A percentile compares a stretch with the other conserved stretches of the same genome.
Evolutionary conservation across 2,888 invertebrate species (phyloP).

Genomic region (Drosophila infuscata): DNA sequence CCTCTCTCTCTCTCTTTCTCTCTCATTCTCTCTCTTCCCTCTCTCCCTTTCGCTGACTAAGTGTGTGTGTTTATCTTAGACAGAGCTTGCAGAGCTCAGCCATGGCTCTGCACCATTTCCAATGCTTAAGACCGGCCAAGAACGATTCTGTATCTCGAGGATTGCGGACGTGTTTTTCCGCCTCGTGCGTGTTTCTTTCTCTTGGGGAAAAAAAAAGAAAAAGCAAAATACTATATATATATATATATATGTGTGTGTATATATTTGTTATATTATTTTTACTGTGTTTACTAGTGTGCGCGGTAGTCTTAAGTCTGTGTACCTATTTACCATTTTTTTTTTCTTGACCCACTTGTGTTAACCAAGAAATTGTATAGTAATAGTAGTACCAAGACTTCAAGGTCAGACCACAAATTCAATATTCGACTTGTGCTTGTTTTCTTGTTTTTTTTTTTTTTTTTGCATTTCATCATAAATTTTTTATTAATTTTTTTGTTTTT

Average conservation of each 20-base stretch:
- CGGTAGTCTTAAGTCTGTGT: not conserved
- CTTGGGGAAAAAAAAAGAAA: not conserved
- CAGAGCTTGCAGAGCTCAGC: constrained; percentile 24
- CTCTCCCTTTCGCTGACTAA: constrained; percentile 4
- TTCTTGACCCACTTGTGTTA: constrained; percentile 35
- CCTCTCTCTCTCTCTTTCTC: not conserved
- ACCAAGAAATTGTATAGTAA: constrained; percentile 25
- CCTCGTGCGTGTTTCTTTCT: constrained; percentile 17
- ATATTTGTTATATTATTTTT: not conserved
- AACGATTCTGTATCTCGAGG: constrained; percentile 74
- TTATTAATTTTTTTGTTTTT: not conserved
- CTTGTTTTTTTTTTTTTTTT: not conserved
- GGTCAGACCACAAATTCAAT: constrained; percentile 30
- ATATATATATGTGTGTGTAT: no score
- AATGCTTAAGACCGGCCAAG: constrained; percentile 52
- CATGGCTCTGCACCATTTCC: constrained; percentile 28
- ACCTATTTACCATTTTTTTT: not conserved
- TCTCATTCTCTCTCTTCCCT: not conserved
- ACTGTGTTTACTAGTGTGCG: constrained; percentile 7
- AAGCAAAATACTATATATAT: not conserved
- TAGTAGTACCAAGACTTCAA: constrained; percentile 22
- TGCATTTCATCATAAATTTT: constrained; percentile 1
- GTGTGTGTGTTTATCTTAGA: constrained; percentile 20
- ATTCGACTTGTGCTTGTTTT: constrained; percentile 5
- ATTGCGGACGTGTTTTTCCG: constrained; percentile 63